phyloP scores from a whole-genome alignment of 2,888 invertebrate genomes.

The Pollenia amentaria region DNA sequence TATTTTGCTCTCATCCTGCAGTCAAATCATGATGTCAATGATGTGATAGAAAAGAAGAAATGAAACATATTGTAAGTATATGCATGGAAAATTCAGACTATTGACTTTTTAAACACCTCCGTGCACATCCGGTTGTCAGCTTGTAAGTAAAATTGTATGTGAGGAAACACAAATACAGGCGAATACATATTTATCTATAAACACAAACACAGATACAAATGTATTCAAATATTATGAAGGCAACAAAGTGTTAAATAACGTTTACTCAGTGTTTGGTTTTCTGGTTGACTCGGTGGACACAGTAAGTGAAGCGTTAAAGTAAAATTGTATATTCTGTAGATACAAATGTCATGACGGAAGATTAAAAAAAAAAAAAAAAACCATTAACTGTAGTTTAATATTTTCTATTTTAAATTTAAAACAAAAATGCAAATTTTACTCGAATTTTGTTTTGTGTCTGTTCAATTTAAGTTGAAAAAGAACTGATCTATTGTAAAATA shows the following conservation, averaged over 20 bases:
- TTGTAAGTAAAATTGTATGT: conserved; percentile 10
- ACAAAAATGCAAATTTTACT: conserved; percentile 39
- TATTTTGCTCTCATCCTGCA: conserved; percentile 21
- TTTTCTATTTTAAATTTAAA: conserved; percentile 50
- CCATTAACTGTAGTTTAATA: conserved; percentile 44
- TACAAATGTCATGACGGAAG: conserved; percentile 43
- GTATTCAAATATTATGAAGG: conserved; percentile 65
- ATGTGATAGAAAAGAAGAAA: conserved; percentile 1
- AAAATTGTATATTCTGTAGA: conserved; percentile 48
- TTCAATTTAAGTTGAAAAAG: conserved; percentile 7
- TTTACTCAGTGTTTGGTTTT: conserved; percentile 69
- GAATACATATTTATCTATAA: neutral
- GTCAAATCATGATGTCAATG: conserved; percentile 40
- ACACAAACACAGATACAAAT: conserved; percentile 35
- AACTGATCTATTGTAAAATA: conserved; percentile 34
- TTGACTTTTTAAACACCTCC: conserved; percentile 62
- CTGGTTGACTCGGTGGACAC: conserved; percentile 67
- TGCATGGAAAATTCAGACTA: conserved; percentile 45
- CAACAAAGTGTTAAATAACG: conserved; percentile 71
- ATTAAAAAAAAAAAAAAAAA: conserved; percentile 12
- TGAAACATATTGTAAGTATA: conserved; percentile 17
- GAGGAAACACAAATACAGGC: neutral
- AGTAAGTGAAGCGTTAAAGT: conserved; percentile 59
- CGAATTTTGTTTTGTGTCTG: conserved; percentile 36
- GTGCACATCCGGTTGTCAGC: conserved; percentile 45